Evolutionary conservation across 2,797 vertebrate genomes (phyloP).

Genomic region (Danionella dracula): DNA sequence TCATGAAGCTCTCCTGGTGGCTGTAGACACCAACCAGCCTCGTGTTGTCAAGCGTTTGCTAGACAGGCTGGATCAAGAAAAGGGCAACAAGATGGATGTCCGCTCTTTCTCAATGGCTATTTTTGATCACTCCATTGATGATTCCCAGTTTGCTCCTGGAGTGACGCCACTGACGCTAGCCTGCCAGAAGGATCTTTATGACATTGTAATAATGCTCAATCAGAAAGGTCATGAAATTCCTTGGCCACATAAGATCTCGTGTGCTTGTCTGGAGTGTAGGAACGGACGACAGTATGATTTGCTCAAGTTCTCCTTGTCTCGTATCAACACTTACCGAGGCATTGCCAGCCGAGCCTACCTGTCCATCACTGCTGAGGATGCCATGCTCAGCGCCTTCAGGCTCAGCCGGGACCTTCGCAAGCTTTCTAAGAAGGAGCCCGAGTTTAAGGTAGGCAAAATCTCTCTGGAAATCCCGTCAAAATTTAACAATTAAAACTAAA

Average conservation of each 20-base stretch:
- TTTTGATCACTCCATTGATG: conserved; percentile 86
- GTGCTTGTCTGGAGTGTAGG: conserved; percentile 81
- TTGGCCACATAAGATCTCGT: conserved; percentile 83
- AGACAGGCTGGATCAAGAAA: conserved; percentile 82
- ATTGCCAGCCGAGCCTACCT: conserved; percentile 85
- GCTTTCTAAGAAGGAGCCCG: conserved; percentile 84
- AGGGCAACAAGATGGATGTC: conserved; percentile 87
- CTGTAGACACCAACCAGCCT: conserved; percentile 86
- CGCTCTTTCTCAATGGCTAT: conserved; percentile 86
- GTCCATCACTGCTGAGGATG: conserved; percentile 79
- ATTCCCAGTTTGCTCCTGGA: conserved; percentile 85
- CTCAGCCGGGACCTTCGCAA: conserved; percentile 81
- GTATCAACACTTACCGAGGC: conserved; percentile 89
- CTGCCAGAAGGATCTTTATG: conserved; percentile 88
- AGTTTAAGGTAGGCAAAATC: conserved; percentile 73
- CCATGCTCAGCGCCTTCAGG: conserved; percentile 82
- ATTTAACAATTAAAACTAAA: no score
- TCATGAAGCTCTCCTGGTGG: conserved; percentile 84
- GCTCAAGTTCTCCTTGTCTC: conserved; percentile 87
- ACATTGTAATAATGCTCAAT: conserved; percentile 83
- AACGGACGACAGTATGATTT: conserved; percentile 84
- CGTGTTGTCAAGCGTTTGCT: conserved; percentile 76
- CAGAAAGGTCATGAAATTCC: conserved; percentile 82
- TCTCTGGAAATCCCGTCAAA: neutral
- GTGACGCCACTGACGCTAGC: conserved; percentile 86